A percentile compares a stretch with the other conserved stretches of the same genome.
Evolutionary conservation across 2,113 vertebrate genomes (phyloP).

Genomic region (Grammomys surdaster): DNA sequence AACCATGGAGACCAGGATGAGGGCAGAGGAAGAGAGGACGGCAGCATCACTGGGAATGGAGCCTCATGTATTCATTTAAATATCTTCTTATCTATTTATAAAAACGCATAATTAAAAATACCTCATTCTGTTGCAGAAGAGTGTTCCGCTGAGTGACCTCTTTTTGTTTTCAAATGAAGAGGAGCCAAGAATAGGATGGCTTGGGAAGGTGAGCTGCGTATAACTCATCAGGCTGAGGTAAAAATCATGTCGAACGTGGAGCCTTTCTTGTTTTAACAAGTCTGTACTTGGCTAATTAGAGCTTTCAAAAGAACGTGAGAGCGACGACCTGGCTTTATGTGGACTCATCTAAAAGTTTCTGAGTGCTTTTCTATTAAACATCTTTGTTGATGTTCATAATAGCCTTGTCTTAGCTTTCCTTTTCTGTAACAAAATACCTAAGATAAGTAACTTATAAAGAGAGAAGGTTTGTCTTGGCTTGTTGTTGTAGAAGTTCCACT

Average conservation of each 20-base stretch:
- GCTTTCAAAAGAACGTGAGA: slow-evolving; percentile 21
- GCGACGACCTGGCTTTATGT: neutral
- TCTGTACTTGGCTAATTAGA: neutral
- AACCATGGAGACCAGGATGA: neutral
- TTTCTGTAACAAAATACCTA: neutral
- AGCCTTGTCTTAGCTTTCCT: slow-evolving; percentile 5
- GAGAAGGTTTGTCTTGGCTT: neutral
- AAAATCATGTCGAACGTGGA: slow-evolving; percentile 10
- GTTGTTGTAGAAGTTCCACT: neutral
- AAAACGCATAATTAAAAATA: slow-evolving; percentile 20
- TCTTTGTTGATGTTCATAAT: slow-evolving; percentile 63
- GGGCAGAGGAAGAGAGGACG: neutral
- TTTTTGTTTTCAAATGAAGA: slow-evolving; percentile 62
- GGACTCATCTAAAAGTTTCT: slow-evolving; percentile 5
- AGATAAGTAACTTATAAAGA: slow-evolving; percentile 4
- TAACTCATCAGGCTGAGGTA: neutral
- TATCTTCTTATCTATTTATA: slow-evolving; percentile 24
- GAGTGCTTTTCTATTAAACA: slow-evolving; percentile 11
- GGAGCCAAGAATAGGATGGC: slow-evolving; percentile 9
- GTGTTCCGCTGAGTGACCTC: slow-evolving; percentile 5
- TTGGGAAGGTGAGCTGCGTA: slow-evolving; percentile 2
- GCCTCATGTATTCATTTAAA: neutral
- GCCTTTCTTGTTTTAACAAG: neutral
- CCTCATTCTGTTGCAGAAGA: slow-evolving; percentile 57
- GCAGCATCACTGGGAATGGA: neutral